These are phyloP conservation scores for Onychomys leucogaster DNA, from an alignment of 2,797 vertebrate genomes.

Conservation along the genomic window DNA sequence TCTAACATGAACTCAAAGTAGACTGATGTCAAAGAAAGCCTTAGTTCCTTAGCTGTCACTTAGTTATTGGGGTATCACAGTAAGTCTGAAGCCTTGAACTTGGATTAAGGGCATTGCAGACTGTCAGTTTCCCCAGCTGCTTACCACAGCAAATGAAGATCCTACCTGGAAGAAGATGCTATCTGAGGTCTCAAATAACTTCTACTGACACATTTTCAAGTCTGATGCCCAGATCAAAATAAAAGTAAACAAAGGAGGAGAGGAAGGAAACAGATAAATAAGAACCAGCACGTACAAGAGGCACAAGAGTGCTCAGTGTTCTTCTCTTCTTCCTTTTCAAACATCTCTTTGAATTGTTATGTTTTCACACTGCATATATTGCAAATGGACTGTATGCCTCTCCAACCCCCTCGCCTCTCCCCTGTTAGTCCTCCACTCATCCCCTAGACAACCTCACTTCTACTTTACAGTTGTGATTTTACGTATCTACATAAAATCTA, in stretches of 20 bases:
- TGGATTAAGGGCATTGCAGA: background rate
- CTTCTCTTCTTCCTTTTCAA: too few relatives aligned
- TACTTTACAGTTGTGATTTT: background rate
- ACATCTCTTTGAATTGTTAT: background rate
- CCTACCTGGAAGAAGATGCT: background rate
- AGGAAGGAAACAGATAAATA: background rate
- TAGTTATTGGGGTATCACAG: background rate
- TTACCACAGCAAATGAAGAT: background rate
- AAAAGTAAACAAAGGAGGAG: background rate
- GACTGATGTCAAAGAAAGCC: background rate
- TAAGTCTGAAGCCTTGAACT: background rate
- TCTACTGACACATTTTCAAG: constrained; percentile 19
- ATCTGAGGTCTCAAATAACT: background rate
- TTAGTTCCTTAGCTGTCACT: background rate
- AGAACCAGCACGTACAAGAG: background rate
- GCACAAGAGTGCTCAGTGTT: background rate
- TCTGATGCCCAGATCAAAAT: background rate
- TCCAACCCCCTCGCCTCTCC: background rate
- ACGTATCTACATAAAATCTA: background rate
- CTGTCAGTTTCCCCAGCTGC: background rate
- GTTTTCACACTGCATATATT: background rate
- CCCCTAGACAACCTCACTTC: background rate
- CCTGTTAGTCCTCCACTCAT: too few relatives aligned
- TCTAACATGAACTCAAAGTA: background rate
- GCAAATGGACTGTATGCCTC: background rate